Conservation (phyloP, 2,797 vertebrate species). For the Gallinago nigripennis region DNA sequence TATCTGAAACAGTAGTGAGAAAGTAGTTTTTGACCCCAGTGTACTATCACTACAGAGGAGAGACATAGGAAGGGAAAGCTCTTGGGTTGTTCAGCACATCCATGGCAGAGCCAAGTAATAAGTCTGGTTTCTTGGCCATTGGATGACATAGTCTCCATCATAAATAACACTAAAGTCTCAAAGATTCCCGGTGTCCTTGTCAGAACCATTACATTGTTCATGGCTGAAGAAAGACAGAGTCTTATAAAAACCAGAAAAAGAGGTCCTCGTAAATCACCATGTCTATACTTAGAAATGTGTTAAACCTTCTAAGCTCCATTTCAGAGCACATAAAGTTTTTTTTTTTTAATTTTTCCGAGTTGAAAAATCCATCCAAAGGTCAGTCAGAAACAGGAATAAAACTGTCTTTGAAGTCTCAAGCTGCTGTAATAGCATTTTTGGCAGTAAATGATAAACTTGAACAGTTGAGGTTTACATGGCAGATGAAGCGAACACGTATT, state of each 20-base stretch:
- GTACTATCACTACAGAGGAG: neutral
- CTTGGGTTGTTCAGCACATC: neutral
- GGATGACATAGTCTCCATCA: neutral
- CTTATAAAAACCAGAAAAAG: slow-evolving; percentile 38
- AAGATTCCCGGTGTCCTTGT: neutral
- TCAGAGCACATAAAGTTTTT: neutral
- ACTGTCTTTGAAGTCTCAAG: slow-evolving; percentile 49
- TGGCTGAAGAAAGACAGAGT: slow-evolving; percentile 39
- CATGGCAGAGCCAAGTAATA: neutral
- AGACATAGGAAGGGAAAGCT: neutral
- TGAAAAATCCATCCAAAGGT: slow-evolving; percentile 54
- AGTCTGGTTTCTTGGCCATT: slow-evolving; percentile 1
- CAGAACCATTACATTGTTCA: slow-evolving; percentile 12
- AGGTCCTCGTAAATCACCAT: slow-evolving; percentile 28
- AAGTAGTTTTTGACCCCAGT: neutral
- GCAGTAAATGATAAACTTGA: slow-evolving; percentile 65
- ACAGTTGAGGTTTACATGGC: slow-evolving; percentile 26
- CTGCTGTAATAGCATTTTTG: slow-evolving; percentile 66
- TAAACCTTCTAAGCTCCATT: slow-evolving; percentile 19
- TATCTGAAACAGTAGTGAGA: neutral
- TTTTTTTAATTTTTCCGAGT: neutral
- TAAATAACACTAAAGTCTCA: slow-evolving; percentile 16
- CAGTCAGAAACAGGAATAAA: slow-evolving; percentile 62
- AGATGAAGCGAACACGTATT: neutral
- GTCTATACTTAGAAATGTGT: slow-evolving; percentile 54